A percentile compares a stretch with the other conserved stretches of the same genome.
These are phyloP conservation scores for Phataginus tricuspis DNA, from an alignment of 2,797 vertebrate genomes.

Conservation along the genomic window DNA sequence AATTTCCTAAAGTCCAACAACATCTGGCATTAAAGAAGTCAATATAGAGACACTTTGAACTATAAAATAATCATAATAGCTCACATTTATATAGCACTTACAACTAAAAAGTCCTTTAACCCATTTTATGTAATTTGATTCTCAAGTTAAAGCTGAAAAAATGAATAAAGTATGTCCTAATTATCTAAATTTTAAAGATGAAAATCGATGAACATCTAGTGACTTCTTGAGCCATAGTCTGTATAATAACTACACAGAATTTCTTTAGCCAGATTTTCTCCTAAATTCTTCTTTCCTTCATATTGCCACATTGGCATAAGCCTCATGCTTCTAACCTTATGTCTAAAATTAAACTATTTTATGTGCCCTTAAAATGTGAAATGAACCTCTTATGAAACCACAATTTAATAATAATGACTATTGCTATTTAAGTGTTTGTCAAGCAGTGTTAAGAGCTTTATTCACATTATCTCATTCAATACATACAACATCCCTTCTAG, in stretches of 20 bases:
- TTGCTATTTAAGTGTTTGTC: background rate
- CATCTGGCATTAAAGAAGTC: background rate
- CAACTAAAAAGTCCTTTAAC: background rate
- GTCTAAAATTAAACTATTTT: background rate
- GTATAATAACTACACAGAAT: background rate
- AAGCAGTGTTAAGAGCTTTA: background rate
- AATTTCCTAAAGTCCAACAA: background rate
- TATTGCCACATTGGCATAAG: background rate
- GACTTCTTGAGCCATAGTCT: background rate
- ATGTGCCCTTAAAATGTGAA: background rate
- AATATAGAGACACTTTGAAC: background rate
- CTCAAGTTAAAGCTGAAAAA: background rate
- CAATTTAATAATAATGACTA: background rate
- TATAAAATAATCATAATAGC: background rate
- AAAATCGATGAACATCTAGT: background rate
- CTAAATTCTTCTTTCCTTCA: background rate
- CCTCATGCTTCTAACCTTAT: background rate
- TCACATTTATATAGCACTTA: background rate
- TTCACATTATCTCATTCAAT: background rate
- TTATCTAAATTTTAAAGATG: background rate
- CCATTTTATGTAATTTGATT: background rate
- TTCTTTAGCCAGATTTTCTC: background rate
- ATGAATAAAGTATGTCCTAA: background rate
- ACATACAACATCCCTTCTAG: background rate
- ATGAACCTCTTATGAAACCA: background rate